Percentiles rank a stretch among this genome's conserved stretches.
phyloP scores from a whole-genome alignment of 2,113 vertebrate genomes.

The Pseudolaguvia tuberculata region DNA sequence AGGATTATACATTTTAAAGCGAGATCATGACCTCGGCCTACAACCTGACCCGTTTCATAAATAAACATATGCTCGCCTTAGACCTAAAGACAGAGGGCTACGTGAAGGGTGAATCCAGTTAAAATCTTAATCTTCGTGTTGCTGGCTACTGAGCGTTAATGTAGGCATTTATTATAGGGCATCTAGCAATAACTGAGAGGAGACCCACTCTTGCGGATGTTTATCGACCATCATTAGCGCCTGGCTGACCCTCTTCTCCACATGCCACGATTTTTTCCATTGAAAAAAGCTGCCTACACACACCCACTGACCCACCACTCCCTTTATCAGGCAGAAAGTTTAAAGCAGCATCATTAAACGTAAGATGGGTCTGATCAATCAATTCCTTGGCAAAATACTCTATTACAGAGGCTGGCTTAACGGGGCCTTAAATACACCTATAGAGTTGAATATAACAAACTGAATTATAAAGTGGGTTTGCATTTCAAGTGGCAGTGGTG shows the following conservation, averaged over 20 bases:
- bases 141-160: constrained; percentile 52
- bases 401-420: constrained; percentile 32
- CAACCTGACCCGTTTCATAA: constrained; percentile 39
- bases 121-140: constrained; percentile 50
- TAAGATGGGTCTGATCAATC: constrained; percentile 43
- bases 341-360: constrained; percentile 73
- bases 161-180: constrained; percentile 54
- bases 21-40: constrained; percentile 11
- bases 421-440: constrained; percentile 3
- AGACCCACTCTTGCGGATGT: constrained; percentile 75
- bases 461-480: constrained; percentile 52
- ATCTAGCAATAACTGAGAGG: constrained; percentile 18
- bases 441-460: constrained; percentile 48
- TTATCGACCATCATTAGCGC: constrained; percentile 81
- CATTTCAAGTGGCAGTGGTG: background rate
- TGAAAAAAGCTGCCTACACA: constrained; percentile 65
- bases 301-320: constrained; percentile 59
- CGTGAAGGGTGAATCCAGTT: constrained; percentile 41
- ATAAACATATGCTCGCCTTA: constrained; percentile 38
- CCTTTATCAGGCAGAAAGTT: constrained; percentile 61
- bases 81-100: constrained; percentile 1
- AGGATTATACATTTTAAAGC: constrained; percentile 28
- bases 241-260: constrained; percentile 76
- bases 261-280: constrained; percentile 76
- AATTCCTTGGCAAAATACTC: constrained; percentile 41